Evolutionary conservation across 37 sponge, comb jelly and placozoan genomes (phyloP).

Genomic region (Aphrocallistes beatrix): DNA sequence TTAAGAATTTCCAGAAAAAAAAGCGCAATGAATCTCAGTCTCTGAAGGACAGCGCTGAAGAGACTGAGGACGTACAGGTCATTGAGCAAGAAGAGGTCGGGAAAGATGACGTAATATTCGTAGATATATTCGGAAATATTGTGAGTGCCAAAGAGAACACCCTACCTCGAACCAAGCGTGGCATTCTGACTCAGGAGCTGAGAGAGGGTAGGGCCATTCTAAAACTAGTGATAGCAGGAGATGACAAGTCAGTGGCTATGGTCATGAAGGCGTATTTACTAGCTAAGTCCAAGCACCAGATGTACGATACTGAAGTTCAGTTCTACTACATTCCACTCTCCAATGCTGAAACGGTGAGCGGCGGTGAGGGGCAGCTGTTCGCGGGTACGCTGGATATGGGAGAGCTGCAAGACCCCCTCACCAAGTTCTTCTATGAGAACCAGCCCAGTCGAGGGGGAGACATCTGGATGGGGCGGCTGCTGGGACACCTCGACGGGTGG

Average conservation of each 20-base stretch:
- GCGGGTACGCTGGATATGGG: not conserved
- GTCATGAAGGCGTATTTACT: not conserved
- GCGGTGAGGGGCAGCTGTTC: not conserved
- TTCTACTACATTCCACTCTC: slow-evolving; percentile 11
- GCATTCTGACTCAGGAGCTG: not conserved
- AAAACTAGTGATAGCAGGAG: slow-evolving; percentile 8
- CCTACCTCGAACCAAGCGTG: not conserved
- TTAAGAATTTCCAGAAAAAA: not conserved
- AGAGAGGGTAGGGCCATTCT: not conserved
- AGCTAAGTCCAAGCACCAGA: not conserved
- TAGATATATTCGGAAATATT: not conserved
- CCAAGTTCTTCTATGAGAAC: not conserved
- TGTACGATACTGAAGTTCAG: not conserved
- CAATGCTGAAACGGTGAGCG: not conserved
- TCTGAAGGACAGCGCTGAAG: not conserved
- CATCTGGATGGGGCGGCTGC: slow-evolving; percentile 6
- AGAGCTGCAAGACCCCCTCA: not conserved
- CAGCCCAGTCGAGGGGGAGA: not conserved
- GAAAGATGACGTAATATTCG: not conserved
- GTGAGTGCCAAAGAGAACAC: not conserved
- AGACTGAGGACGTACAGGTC: not conserved
- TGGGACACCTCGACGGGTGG: not conserved
- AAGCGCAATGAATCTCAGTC: not conserved
- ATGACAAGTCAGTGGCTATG: not conserved
- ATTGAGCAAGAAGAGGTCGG: not conserved